Evolutionary conservation across 2,888 invertebrate species (phyloP).

Genomic region (Napeogenes inachia): DNA sequence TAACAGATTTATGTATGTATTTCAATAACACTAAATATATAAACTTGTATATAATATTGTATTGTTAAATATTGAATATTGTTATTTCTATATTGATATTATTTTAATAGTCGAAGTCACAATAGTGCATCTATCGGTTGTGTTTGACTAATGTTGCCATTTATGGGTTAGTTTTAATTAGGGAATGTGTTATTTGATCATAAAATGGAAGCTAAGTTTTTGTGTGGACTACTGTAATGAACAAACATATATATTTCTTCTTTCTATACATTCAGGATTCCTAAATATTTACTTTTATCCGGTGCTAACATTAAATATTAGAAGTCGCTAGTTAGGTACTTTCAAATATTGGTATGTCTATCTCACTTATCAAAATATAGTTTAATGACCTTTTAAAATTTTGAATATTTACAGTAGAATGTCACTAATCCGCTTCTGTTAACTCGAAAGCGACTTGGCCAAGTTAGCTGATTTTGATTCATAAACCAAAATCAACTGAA

Average conservation of each 20-base stretch:
- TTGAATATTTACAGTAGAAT: too few species aligned
- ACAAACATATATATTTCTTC: background rate
- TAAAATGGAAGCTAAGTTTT: background rate
- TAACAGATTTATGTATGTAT: slow-evolving; percentile 15
- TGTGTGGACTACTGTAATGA: background rate
- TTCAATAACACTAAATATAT: slow-evolving; percentile 12
- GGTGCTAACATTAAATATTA: background rate
- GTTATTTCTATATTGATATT: slow-evolving; percentile 3
- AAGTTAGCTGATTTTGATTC: too few species aligned
- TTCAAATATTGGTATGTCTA: background rate
- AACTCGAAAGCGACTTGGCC: too few species aligned
- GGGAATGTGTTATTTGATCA: background rate
- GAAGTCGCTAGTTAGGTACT: slow-evolving; percentile 1
- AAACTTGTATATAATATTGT: slow-evolving; percentile 3
- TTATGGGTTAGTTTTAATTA: background rate
- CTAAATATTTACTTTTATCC: background rate
- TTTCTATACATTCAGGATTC: background rate
- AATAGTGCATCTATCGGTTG: slow-evolving; percentile 3
- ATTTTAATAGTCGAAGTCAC: slow-evolving; percentile 4
- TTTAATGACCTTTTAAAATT: too few species aligned
- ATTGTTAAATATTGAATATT: slow-evolving; percentile 1
- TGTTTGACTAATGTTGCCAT: background rate
- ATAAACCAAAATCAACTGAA: too few species aligned
- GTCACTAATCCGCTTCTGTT: too few species aligned
- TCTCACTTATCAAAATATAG: too few species aligned